Conservation (phyloP, 2,888 invertebrate species). For the Autographa gamma region DNA sequence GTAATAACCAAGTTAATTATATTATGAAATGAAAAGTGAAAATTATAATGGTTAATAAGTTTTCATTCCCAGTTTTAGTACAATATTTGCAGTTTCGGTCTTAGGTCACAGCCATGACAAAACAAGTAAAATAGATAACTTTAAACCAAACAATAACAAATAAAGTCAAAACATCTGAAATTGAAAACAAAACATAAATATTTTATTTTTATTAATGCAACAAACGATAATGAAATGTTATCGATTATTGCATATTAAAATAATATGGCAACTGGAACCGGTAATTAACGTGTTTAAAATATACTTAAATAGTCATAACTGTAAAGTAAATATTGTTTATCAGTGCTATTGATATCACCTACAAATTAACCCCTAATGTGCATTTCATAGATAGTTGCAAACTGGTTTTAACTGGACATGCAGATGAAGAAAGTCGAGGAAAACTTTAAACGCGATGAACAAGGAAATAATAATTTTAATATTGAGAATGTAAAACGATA, state of each 20-base stretch:
- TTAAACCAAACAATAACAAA: not conserved
- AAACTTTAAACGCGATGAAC: too few species aligned
- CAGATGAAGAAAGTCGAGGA: too few species aligned
- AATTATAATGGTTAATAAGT: not conserved
- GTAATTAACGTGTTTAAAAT: constrained; percentile 42
- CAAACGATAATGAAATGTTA: constrained; percentile 44
- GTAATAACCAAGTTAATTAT: not conserved
- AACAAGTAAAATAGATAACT: not conserved
- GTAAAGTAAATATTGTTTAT: not conserved
- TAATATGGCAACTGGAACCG: constrained; percentile 28
- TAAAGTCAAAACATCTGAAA: not conserved
- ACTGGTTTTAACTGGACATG: not conserved
- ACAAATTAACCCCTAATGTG: not conserved
- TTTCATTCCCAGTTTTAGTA: not conserved
- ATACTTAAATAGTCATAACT: constrained; percentile 19
- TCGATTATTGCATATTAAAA: constrained; percentile 1
- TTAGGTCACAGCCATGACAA: not conserved
- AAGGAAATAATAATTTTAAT: too few species aligned
- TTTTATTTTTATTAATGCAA: constrained; percentile 43
- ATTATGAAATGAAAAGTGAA: constrained; percentile 3
- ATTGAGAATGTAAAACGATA: not conserved
- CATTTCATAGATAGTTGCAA: not conserved
- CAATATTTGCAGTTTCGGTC: not conserved
- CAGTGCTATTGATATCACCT: not conserved
- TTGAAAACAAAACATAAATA: constrained; percentile 1